These are phyloP conservation scores for Myotis vivesi DNA, from an alignment of 2,797 vertebrate species.

Conservation along the genomic window DNA sequence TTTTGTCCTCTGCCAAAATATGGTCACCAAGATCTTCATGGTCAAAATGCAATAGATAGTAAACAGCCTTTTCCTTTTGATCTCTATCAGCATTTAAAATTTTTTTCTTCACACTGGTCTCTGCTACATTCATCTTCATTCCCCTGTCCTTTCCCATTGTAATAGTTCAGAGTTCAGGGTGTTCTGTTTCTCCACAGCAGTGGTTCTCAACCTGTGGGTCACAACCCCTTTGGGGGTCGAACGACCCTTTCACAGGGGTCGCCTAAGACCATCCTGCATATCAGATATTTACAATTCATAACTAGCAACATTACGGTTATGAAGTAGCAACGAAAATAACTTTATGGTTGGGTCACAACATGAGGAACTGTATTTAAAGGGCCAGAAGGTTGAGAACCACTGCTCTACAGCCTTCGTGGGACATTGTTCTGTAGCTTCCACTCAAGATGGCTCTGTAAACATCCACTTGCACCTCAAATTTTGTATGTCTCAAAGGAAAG, in stretches of 20 bases:
- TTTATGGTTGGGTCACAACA: too few relatives aligned
- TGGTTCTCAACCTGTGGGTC: too few relatives aligned
- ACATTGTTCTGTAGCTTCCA: not conserved
- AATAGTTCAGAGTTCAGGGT: not conserved
- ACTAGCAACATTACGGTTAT: too few relatives aligned
- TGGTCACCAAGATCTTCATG: rapidly evolving
- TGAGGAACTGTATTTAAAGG: too few relatives aligned
- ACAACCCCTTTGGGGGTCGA: too few relatives aligned
- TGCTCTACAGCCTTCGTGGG: not conserved
- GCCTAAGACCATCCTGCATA: too few relatives aligned
- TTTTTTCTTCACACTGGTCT: not conserved
- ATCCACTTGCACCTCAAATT: not conserved
- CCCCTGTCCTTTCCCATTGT: not conserved
- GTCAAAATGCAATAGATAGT: not conserved
- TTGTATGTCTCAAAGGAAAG: not conserved
- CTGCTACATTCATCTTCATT: not conserved
- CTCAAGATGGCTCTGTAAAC: not conserved
- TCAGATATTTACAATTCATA: too few relatives aligned
- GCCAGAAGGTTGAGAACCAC: too few relatives aligned
- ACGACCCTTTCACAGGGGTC: too few relatives aligned
- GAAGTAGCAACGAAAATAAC: too few relatives aligned
- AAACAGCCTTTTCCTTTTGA: not conserved
- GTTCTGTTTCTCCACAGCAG: rapidly evolving
- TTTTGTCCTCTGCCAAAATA: not conserved
- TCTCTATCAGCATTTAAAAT: not conserved